Evolutionary conservation across 2,113 vertebrate species (phyloP), one percentile per base, ranked within the genome.

Genomic region (Tinamus guttatus): DNA sequence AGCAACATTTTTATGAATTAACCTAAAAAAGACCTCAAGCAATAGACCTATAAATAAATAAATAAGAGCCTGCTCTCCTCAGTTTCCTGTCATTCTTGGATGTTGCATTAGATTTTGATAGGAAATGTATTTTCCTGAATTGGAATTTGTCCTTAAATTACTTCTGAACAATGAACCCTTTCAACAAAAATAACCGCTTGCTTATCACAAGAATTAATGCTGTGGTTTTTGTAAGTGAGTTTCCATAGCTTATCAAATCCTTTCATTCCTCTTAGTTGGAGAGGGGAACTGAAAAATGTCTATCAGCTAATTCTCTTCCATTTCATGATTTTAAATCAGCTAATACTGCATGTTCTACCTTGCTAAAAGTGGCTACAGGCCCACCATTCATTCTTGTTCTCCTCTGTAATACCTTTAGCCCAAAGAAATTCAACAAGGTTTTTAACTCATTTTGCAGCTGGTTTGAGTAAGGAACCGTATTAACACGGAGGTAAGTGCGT

Each of bases 131-230:
- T 95, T 98, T 97, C 92, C 92, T 97, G 96, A 97, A 96, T 97
- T 80, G 82, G 95, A 97, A 94, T 97, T 97, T 97, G 96, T 97
- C 97, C 97, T 93, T 95, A 96, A 95, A 89, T 94, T 91, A 69
- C 90, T 95, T 93, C 32, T 25, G 86, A 97, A 98, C 96, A 98
- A 97, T 96, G 94, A 95, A 84, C 65, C 85, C 97, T 98, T 97
- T 97, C 49, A 93, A 79, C 90, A 80, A 94, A 95, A 97, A n/a
- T 70, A 91, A 71, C 90, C 81, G 40, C 82, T 94, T 95, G 91
- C 96, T 98, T 98, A 98, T 98, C 97, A 20, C 38, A 93, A 87
- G 90, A 97, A 96, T 96, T 97, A 95, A 94, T 95, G 59, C 91
- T 84, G 86, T 96, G 95, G 87, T 71, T 96, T 97, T 95, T 86